These are phyloP conservation scores for Thumatha senex DNA, from an alignment of 2,888 invertebrate genomes.

Conservation along the genomic window DNA sequence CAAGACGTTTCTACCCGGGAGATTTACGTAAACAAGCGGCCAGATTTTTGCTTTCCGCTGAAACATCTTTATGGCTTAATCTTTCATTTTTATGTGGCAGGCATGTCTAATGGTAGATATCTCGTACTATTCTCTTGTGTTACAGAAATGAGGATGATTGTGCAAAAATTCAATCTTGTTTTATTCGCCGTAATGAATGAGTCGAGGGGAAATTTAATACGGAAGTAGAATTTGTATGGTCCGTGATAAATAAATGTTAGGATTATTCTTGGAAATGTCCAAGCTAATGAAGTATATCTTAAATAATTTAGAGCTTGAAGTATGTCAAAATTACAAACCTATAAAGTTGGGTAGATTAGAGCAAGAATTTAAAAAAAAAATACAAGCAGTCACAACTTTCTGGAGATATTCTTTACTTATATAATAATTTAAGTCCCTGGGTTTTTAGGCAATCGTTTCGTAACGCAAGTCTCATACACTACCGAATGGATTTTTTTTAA, in stretches of 20 bases:
- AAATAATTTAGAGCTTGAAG: no score
- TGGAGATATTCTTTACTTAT: no score
- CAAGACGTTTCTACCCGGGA: slow-evolving; percentile 20
- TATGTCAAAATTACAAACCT: no score
- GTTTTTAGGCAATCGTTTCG: no score
- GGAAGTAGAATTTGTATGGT: not conserved
- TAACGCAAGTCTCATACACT: no score
- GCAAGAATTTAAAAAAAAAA: no score
- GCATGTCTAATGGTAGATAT: slow-evolving; percentile 23
- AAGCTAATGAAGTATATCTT: no score
- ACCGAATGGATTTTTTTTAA: no score
- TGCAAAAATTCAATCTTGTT: slow-evolving; percentile 10
- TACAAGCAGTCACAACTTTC: no score
- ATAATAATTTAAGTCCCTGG: no score
- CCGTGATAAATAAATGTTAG: not conserved
- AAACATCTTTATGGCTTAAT: slow-evolving; percentile 40
- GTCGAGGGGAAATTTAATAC: not conserved
- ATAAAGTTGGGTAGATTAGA: no score
- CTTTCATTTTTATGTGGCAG: slow-evolving; percentile 41
- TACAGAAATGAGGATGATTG: slow-evolving; percentile 16
- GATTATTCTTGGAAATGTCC: not conserved
- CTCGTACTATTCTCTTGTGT: slow-evolving; percentile 8
- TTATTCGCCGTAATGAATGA: slow-evolving; percentile 11
- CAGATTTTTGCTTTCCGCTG: slow-evolving; percentile 31
- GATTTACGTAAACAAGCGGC: slow-evolving; percentile 43